Conservation (phyloP, 2,888 invertebrate genomes). For the Notocelia uddmanniana region DNA sequence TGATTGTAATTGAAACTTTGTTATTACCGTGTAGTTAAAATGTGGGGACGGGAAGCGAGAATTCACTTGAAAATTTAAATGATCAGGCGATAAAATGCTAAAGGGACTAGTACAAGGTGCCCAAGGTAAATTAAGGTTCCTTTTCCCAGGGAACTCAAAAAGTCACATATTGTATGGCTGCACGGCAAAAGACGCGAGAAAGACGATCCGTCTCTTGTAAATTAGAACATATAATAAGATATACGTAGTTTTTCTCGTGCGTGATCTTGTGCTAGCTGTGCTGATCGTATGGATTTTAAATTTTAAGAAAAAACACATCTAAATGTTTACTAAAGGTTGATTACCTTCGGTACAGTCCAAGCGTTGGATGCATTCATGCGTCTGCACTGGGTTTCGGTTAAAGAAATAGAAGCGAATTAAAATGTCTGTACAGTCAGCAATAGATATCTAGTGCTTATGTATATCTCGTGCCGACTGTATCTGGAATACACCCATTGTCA, state of each 20-base stretch:
- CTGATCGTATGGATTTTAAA: background rate
- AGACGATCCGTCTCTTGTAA: too few relatives aligned
- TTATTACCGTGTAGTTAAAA: background rate
- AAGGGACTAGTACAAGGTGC: background rate
- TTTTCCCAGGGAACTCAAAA: background rate
- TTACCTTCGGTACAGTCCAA: background rate
- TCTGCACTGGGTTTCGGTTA: background rate
- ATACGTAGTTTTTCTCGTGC: too few relatives aligned
- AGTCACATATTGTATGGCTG: background rate
- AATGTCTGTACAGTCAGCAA: background rate
- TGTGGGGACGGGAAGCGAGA: background rate
- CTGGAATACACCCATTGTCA: slow-evolving; percentile 31
- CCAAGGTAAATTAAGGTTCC: background rate
- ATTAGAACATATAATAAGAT: too few relatives aligned
- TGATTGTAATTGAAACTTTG: background rate
- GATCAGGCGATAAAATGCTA: too few relatives aligned
- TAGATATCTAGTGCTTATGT: background rate
- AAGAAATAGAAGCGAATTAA: background rate
- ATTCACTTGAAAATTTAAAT: background rate
- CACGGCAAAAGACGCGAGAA: too few relatives aligned
- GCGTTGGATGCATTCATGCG: background rate
- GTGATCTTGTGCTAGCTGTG: background rate
- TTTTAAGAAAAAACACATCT: too few relatives aligned
- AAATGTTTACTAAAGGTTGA: background rate
- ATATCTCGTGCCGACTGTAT: background rate